phyloP scores from a whole-genome alignment of 2,888 invertebrate species.

The Morpho helenor region DNA sequence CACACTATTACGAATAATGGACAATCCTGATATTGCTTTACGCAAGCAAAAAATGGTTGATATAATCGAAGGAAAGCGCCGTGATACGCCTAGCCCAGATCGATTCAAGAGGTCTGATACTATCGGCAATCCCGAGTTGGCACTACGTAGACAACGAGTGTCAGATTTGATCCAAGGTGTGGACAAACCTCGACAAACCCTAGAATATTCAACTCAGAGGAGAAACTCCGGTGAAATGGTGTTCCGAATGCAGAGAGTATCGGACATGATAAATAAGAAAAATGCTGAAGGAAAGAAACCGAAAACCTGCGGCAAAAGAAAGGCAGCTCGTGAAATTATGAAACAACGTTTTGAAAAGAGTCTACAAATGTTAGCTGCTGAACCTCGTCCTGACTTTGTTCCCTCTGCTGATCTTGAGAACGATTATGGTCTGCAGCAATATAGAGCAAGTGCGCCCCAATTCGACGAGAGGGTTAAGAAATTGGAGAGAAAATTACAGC shows the following conservation, averaged over 20 bases:
- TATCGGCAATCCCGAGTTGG: constrained; percentile 57
- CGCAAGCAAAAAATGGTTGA: constrained; percentile 59
- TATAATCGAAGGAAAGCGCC: constrained; percentile 57
- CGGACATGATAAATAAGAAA: constrained; percentile 87
- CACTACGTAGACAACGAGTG: constrained; percentile 52
- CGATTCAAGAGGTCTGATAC: constrained; percentile 42
- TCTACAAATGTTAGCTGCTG: constrained; percentile 90
- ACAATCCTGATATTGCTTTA: constrained; percentile 50
- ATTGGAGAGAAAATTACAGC: constrained; percentile 78
- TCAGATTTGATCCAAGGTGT: constrained; percentile 52
- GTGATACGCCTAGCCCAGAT: constrained; percentile 51
- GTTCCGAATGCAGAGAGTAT: constrained; percentile 85
- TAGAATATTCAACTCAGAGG: constrained; percentile 34
- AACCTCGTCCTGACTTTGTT: constrained; percentile 80
- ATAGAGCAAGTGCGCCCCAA: constrained; percentile 90
- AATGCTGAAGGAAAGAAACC: constrained; percentile 65
- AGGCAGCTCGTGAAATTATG: constrained; percentile 80
- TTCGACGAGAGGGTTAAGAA: constrained; percentile 92
- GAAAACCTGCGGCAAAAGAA: constrained; percentile 47
- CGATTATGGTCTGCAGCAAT: constrained; percentile 89
- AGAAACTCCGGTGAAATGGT: constrained; percentile 61
- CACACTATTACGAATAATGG: constrained; percentile 42
- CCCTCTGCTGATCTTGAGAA: constrained; percentile 87
- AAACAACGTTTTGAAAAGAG: constrained; percentile 92
- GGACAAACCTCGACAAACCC: constrained; percentile 33